A percentile compares a stretch with the other conserved stretches of the same genome.
Evolutionary conservation across 2,888 invertebrate genomes (phyloP).

Genomic region (Apoda limacodes): DNA sequence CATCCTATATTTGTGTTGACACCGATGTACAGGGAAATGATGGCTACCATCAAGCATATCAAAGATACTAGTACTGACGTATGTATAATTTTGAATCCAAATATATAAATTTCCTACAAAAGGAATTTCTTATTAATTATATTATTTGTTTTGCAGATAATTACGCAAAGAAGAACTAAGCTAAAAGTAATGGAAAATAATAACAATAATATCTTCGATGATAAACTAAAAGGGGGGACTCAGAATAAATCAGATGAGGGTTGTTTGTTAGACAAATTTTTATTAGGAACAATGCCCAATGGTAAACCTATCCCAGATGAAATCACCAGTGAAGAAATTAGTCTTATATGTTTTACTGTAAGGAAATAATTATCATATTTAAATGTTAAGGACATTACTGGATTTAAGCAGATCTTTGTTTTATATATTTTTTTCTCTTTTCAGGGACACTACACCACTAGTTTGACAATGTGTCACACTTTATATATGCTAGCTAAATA

Average conservation of each 20-base stretch:
- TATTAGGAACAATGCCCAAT: conserved; percentile 23
- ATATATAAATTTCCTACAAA: too few species aligned
- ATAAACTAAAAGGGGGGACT: conserved; percentile 19
- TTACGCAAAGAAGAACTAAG: conserved; percentile 20
- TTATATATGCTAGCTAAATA: conserved; percentile 26
- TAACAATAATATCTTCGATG: conserved; percentile 20
- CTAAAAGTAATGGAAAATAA: too few species aligned
- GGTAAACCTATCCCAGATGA: conserved; percentile 24
- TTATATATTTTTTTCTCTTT: conserved; percentile 3
- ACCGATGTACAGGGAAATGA: conserved; percentile 25
- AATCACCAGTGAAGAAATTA: conserved; percentile 28
- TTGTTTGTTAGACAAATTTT: conserved; percentile 26
- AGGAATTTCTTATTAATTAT: too few species aligned
- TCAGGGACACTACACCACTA: conserved; percentile 30
- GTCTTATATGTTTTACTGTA: conserved; percentile 27
- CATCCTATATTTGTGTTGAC: conserved; percentile 22
- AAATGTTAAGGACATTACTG: conserved; percentile 1
- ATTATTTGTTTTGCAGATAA: conserved; percentile 20
- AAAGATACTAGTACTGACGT: conserved; percentile 22
- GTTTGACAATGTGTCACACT: conserved; percentile 27
- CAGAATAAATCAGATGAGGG: conserved; percentile 17
- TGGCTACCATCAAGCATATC: conserved; percentile 22
- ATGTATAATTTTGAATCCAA: too few species aligned
- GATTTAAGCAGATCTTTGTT: too few species aligned
- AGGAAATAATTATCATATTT: conserved; percentile 8